Evolutionary conservation across 2,113 vertebrate genomes (phyloP).

Genomic region (Theristicus caerulescens): DNA sequence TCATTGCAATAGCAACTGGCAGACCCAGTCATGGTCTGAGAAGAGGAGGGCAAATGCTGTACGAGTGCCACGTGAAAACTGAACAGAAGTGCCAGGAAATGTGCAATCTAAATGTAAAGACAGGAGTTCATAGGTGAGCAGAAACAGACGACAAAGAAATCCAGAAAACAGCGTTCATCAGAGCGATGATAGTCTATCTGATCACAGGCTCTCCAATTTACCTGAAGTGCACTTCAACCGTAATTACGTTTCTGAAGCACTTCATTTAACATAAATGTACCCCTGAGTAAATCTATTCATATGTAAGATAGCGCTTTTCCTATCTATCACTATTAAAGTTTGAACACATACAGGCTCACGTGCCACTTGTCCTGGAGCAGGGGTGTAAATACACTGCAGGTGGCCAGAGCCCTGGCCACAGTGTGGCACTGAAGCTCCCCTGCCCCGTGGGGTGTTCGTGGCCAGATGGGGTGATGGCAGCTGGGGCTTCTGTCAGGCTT

Average conservation of each 20-base stretch:
- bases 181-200: neutral
- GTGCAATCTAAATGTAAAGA: neutral
- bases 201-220: neutral
- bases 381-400: fast-evolving
- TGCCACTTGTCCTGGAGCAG: neutral
- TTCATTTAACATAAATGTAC: neutral
- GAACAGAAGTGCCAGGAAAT: neutral
- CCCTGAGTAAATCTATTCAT: neutral
- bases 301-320: neutral
- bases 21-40: neutral
- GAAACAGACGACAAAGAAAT: neutral
- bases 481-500: neutral
- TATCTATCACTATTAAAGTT: neutral
- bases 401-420: fast-evolving
- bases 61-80: fast-evolving
- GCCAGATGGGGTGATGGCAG: neutral
- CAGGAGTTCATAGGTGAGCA: neutral
- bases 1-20: neutral
- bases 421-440: fast-evolving
- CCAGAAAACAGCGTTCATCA: neutral
- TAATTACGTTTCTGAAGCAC: neutral
- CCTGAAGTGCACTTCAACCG: neutral
- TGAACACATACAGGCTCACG: neutral
- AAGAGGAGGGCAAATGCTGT: neutral
- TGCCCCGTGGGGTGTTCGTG: fast-evolving